Percentiles rank a stretch among this genome's conserved stretches.
phyloP scores from a whole-genome alignment of 2,888 invertebrate species.

The Drosophila pseudotakahashii region DNA sequence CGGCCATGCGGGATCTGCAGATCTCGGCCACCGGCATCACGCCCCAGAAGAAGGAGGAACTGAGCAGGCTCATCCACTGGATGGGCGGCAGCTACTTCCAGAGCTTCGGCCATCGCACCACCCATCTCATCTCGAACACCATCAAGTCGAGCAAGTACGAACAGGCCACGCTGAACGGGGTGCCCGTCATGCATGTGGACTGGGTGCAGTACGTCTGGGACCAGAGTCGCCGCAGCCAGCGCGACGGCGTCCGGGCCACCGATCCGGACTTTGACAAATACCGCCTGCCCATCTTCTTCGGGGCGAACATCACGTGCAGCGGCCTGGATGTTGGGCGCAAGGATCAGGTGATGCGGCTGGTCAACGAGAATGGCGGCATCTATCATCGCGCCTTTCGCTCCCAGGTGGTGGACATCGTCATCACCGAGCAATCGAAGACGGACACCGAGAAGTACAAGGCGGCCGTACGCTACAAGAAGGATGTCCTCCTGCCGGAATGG shows the following conservation, averaged over 20 bases:
- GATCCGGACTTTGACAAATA: conserved; percentile 88
- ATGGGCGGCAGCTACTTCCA: conserved; percentile 91
- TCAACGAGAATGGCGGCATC: conserved; percentile 90
- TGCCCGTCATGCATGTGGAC: conserved; percentile 90
- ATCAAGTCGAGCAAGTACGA: conserved; percentile 91
- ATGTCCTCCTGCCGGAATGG: conserved; percentile 91
- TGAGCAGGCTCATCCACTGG: conserved; percentile 88
- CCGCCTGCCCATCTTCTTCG: conserved; percentile 89
- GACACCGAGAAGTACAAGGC: conserved; percentile 83
- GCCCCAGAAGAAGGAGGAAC: conserved; percentile 85
- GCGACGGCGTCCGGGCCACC: conserved; percentile 86
- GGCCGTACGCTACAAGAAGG: conserved; percentile 83
- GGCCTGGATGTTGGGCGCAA: conserved; percentile 85
- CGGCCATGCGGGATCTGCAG: conserved; percentile 91
- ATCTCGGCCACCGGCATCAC: conserved; percentile 88
- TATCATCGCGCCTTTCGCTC: conserved; percentile 85
- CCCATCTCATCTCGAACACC: conserved; percentile 92
- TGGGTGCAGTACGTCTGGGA: conserved; percentile 95
- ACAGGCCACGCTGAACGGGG: conserved; percentile 84
- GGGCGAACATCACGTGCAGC: conserved; percentile 91
- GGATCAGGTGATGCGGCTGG: conserved; percentile 87
- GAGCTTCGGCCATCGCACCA: conserved; percentile 88
- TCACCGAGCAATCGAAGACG: conserved; percentile 80
- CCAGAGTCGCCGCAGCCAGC: conserved; percentile 85
- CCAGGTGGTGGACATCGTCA: conserved; percentile 82